phyloP scores from a whole-genome alignment of 2,888 invertebrate species.

The Melanchra persicariae region DNA sequence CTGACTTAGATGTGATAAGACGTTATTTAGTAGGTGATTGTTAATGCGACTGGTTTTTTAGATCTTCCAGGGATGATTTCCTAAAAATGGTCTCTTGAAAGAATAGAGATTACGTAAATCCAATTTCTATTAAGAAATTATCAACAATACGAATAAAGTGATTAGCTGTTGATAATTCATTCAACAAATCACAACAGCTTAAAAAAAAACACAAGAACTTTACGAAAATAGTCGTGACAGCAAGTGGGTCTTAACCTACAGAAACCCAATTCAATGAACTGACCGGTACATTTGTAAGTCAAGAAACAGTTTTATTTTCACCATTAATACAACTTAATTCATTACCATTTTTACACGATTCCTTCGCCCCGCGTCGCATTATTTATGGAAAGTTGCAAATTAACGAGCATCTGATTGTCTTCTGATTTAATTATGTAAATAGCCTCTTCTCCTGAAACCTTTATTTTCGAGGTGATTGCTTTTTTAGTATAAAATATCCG shows the following conservation, averaged over 20 bases:
- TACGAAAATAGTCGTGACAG: not conserved
- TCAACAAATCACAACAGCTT: too few species aligned
- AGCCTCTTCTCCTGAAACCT: conserved; percentile 30
- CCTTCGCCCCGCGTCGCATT: not conserved
- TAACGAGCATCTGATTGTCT: conserved; percentile 51
- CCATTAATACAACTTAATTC: conserved; percentile 8
- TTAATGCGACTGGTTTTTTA: not conserved
- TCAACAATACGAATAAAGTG: too few species aligned
- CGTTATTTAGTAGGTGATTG: not conserved
- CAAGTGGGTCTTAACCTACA: too few species aligned
- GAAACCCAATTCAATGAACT: not conserved
- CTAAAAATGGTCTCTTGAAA: too few species aligned
- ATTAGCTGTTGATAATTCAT: too few species aligned
- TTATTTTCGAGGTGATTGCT: conserved; percentile 55
- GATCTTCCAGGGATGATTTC: not conserved
- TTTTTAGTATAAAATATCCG: conserved; percentile 47
- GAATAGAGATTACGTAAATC: too few species aligned
- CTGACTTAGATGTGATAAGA: not conserved
- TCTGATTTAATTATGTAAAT: conserved; percentile 61
- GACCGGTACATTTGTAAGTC: not conserved
- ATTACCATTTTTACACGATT: conserved; percentile 28
- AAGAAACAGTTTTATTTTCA: conserved; percentile 1
- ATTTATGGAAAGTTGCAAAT: conserved; percentile 21
- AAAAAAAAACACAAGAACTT: not conserved
- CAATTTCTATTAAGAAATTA: too few species aligned